Conservation (phyloP, 1,140 invertebrate species). For the Lordiphosa mommai region DNA sequence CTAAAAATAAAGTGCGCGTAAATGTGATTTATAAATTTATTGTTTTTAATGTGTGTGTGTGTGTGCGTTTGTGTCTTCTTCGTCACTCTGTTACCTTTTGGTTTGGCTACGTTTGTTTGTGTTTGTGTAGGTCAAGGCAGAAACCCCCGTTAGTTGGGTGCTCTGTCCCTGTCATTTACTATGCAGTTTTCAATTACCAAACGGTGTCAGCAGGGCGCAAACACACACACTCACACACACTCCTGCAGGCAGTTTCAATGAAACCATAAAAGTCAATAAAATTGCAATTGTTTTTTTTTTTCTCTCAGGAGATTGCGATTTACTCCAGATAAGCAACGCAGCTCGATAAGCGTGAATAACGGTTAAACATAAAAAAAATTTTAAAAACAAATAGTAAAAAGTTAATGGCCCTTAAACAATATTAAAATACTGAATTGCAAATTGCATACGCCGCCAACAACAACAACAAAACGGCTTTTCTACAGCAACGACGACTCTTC, state of each 20-base stretch:
- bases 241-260: not conserved
- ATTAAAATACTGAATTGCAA: constrained; percentile 1
- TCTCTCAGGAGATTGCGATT: not conserved
- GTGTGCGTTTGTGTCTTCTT: not conserved
- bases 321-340: constrained; percentile 1
- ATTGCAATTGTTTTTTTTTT: not conserved
- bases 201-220: constrained; percentile 1
- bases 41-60: not conserved
- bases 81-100: constrained; percentile 3
- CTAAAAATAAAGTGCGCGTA: constrained; percentile 19
- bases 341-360: constrained; percentile 6
- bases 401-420: not conserved
- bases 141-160: constrained; percentile 19
- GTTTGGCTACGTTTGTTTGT: constrained; percentile 4
- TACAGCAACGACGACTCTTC: constrained; percentile 63
- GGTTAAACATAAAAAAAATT: not conserved
- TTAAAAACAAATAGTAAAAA: not conserved
- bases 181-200: constrained; percentile 8
- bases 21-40: constrained; percentile 7
- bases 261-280: constrained; percentile 25
- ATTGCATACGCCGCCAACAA: constrained; percentile 36
- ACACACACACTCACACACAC: constrained; percentile 3
- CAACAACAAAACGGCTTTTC: constrained; percentile 61
- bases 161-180: constrained; percentile 21
- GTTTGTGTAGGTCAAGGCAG: constrained; percentile 36